Base-by-base conservation (phyloP, 2,888 invertebrate species). In the Helobdella robusta region DNA sequence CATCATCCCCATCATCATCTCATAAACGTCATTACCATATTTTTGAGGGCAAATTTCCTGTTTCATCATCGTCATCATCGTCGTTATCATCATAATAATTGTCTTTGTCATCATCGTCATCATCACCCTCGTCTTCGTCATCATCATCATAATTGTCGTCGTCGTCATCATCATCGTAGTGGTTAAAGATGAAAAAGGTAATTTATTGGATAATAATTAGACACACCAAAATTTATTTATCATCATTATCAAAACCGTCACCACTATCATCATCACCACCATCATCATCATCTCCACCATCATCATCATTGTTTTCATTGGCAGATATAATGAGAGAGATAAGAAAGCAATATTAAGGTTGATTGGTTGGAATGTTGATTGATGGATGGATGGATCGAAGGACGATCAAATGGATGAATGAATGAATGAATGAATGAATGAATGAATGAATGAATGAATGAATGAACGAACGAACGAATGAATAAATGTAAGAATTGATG, bases 61-160 rank as follows among this genome's bases (percentile, higher is more conserved):
- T 30, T 11, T 52, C 56, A 11, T 36, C 56, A 20, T 40, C 40
- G 25, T 25, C 54, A 64, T 54, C 64, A 58, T 56, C 36, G 40
- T 35, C 54, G 23, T 35, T 8, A 25, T 36, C 64, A 56, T 56
- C 54, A n/a, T n/a, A n/a, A n/a, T n/a, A n/a, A n/a, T n/a, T n/a
- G 15, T 40, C 40, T 40, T 40, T 18, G 15, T 40, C 40, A 32
- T 59, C 59, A n/a, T 4, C 54, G 35, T 25, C 56, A 56, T 36
- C 64, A 34, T 36, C 54, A 58, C 40, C 54, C 30, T 34, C 48
- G 23, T 56, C 64, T 56, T 56, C 56, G 36, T 40, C 64, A 64
- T 28, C 56, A 58, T 36, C 64, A 58, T 36, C 58, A 46, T 30
- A 11, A 36, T 3, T 46, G 32, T 48, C 28, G 28, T 54, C 65